Percentiles rank a stretch among this genome's conserved stretches.
phyloP scores from a whole-genome alignment of 2,888 invertebrate genomes.

The Kuschelorhynchus macadamiae region DNA sequence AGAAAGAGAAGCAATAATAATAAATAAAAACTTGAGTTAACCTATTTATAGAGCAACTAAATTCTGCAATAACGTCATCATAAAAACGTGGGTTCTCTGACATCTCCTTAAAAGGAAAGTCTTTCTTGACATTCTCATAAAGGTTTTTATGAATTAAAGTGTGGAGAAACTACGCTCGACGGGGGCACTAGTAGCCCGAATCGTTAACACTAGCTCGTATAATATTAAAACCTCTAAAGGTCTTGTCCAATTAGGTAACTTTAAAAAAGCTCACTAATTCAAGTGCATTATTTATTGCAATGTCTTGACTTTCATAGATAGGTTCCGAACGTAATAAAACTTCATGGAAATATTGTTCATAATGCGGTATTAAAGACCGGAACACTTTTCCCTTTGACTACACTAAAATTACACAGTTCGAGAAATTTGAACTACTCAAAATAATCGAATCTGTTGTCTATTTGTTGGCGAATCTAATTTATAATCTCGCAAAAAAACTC shows the following conservation, averaged over 20 bases:
- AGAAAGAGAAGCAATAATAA: too few relatives aligned
- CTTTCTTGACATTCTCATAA: too few relatives aligned
- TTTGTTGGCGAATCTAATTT: slow-evolving; percentile 24
- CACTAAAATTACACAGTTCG: slow-evolving; percentile 35
- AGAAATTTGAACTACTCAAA: slow-evolving; percentile 28
- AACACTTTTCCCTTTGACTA: slow-evolving; percentile 10
- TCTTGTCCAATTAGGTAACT: background rate
- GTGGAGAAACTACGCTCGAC: slow-evolving; percentile 6
- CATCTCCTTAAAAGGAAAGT: too few relatives aligned
- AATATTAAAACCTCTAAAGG: slow-evolving; percentile 25
- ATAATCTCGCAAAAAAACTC: slow-evolving; percentile 11
- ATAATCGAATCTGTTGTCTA: slow-evolving; percentile 23
- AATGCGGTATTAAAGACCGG: slow-evolving; percentile 25
- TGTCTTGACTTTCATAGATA: slow-evolving; percentile 18
- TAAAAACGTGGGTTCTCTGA: too few relatives aligned
- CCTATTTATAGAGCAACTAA: too few relatives aligned
- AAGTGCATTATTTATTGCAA: slow-evolving; percentile 7
- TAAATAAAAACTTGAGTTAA: too few relatives aligned
- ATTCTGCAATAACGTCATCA: too few relatives aligned
- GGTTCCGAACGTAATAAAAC: slow-evolving; percentile 25
- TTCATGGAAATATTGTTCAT: slow-evolving; percentile 24
- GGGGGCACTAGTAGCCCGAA: slow-evolving; percentile 16
- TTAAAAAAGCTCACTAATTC: slow-evolving; percentile 27
- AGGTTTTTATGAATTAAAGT: background rate
- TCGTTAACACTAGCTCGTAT: slow-evolving; percentile 41